phyloP scores from a whole-genome alignment of 2,797 vertebrate species.

The Xerus rutilus region DNA sequence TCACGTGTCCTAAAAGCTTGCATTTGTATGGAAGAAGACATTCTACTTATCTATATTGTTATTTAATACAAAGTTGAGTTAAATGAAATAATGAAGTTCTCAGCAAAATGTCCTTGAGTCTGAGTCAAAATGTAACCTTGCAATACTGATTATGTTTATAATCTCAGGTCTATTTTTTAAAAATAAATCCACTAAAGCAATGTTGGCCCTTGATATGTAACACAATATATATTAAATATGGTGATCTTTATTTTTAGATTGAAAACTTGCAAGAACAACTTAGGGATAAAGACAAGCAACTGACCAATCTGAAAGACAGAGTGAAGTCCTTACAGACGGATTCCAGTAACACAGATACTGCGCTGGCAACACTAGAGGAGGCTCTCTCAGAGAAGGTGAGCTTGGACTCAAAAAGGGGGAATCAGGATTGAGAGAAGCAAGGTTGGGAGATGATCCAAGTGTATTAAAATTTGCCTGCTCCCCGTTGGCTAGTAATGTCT shows the following conservation, averaged over 20 bases:
- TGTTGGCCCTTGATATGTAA: not conserved
- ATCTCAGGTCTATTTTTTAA: not conserved
- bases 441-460: too few relatives aligned
- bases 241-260: conserved; percentile 87
- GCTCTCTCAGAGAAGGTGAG: conserved; percentile 98
- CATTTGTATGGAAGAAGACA: not conserved
- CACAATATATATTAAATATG: conserved; percentile 53
- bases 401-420: not conserved
- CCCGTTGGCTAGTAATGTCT: not conserved
- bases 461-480: not conserved
- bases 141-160: not conserved
- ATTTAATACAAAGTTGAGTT: conserved; percentile 2
- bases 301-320: conserved; percentile 97
- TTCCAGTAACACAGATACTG: conserved; percentile 99
- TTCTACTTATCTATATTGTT: not conserved
- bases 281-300: conserved; percentile 98
- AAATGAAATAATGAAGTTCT: not conserved
- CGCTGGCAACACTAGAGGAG: conserved; percentile 97
- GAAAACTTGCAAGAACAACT: conserved; percentile 98
- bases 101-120: conserved; percentile 2
- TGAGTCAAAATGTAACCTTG: not conserved
- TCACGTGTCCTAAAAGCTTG: not conserved
- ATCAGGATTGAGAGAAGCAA: not conserved
- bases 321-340: conserved; percentile 98
- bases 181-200: not conserved